These are phyloP conservation scores for Gila robusta DNA, from an alignment of 2,797 vertebrate species.

Conservation along the genomic window DNA sequence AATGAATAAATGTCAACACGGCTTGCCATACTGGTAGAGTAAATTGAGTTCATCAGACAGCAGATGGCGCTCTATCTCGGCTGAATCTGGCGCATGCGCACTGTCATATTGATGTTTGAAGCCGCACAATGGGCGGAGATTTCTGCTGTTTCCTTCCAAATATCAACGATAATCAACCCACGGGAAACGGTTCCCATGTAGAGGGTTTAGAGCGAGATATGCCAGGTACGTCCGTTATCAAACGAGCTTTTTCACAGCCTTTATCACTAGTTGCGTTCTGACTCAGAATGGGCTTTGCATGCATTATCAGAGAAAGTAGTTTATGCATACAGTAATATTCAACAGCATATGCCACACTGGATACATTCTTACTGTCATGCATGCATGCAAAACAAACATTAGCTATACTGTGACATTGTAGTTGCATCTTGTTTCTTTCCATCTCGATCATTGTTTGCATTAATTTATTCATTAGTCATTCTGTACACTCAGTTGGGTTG, in stretches of 20 bases:
- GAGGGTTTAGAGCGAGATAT: background rate
- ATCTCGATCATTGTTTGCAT: background rate
- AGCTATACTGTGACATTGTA: background rate
- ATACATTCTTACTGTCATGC: background rate
- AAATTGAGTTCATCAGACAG: background rate
- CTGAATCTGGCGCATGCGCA: conserved; percentile 50
- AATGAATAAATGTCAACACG: background rate
- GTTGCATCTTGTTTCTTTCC: background rate
- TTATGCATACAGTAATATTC: conserved; percentile 13
- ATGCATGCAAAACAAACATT: conserved; percentile 3
- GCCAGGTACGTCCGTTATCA: conserved; percentile 43
- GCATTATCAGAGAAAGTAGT: conserved; percentile 38
- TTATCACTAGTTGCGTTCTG: conserved; percentile 5
- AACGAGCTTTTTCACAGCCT: background rate
- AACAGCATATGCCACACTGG: background rate
- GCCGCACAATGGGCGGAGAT: conserved; percentile 57
- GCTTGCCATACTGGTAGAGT: background rate
- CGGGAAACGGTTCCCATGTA: conserved; percentile 28
- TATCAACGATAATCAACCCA: conserved; percentile 32
- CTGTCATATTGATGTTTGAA: conserved; percentile 17
- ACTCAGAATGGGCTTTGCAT: conserved; percentile 27
- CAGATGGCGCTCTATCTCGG: background rate
- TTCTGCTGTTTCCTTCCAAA: conserved; percentile 25
- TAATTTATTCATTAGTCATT: background rate
- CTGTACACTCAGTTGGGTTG: background rate